These are phyloP conservation scores for Serilophus lunatus DNA, from an alignment of 2,113 vertebrate genomes.

Conservation along the genomic window DNA sequence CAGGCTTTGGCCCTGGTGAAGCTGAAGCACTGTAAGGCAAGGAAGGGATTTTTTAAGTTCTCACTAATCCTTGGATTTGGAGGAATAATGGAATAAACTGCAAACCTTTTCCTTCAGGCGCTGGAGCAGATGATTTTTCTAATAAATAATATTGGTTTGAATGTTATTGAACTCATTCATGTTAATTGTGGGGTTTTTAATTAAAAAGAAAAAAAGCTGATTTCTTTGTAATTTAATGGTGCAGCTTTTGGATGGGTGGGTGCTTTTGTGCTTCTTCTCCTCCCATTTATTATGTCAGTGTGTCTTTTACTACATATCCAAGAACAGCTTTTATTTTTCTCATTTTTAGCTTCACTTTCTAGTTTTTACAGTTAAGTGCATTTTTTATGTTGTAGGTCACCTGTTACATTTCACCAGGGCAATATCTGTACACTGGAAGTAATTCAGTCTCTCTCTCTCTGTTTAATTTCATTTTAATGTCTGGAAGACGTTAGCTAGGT, in stretches of 20 bases:
- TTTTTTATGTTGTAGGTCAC: slow-evolving; percentile 49
- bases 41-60: neutral
- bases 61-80: neutral
- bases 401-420: slow-evolving; percentile 21
- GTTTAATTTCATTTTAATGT: slow-evolving; percentile 42
- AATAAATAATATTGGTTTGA: neutral
- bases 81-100: neutral
- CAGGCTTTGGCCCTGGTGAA: neutral
- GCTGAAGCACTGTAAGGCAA: neutral
- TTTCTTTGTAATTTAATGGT: neutral
- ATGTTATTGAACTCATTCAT: neutral
- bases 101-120: neutral
- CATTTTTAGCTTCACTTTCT: slow-evolving; percentile 31
- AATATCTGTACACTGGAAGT: slow-evolving; percentile 7
- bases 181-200: neutral
- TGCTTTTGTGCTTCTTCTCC: neutral
- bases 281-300: neutral
- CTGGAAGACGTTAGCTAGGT: slow-evolving; percentile 53
- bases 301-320: neutral
- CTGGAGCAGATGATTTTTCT: neutral
- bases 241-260: neutral
- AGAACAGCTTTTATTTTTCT: slow-evolving; percentile 19
- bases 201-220: neutral
- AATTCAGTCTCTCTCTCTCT: slow-evolving; percentile 36
- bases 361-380: slow-evolving; percentile 50